phyloP scores from a whole-genome alignment of 1,140 invertebrate species.

The Pomacea maculata region DNA sequence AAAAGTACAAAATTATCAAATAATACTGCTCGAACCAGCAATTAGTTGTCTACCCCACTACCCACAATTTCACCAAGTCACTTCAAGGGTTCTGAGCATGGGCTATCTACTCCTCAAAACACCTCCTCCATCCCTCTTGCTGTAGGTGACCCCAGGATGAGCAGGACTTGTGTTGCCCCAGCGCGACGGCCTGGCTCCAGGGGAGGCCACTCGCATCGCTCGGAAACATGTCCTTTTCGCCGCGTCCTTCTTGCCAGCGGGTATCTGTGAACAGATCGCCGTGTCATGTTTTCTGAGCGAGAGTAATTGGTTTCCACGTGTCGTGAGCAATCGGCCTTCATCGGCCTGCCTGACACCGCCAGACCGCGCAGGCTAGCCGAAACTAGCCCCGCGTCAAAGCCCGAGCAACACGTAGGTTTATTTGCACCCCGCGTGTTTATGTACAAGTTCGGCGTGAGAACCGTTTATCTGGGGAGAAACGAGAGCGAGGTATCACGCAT shows the following conservation, averaged over 20 bases:
- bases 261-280: slow-evolving; percentile 13
- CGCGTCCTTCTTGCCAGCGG: background rate
- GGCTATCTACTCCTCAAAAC: too few species aligned
- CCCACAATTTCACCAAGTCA: too few species aligned
- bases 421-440: slow-evolving; percentile 8
- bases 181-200: background rate
- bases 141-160: background rate
- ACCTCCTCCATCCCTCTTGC: background rate
- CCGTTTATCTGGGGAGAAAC: background rate
- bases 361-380: background rate
- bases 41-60: too few species aligned
- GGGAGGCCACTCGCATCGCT: background rate
- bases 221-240: slow-evolving; percentile 4
- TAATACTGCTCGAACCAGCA: too few species aligned
- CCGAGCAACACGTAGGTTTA: background rate
- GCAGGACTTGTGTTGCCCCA: background rate
- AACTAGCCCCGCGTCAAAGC: background rate
- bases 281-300: slow-evolving; percentile 8
- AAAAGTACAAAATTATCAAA: too few species aligned
- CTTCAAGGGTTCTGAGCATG: too few species aligned
- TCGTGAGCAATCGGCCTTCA: slow-evolving; percentile 5
- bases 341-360: background rate
- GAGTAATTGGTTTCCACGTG: slow-evolving; percentile 3
- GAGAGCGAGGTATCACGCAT: background rate
- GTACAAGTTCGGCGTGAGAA: slow-evolving; percentile 8